Evolutionary conservation across 2,113 vertebrate species (phyloP).

Genomic region (Diadophis punctatus): DNA sequence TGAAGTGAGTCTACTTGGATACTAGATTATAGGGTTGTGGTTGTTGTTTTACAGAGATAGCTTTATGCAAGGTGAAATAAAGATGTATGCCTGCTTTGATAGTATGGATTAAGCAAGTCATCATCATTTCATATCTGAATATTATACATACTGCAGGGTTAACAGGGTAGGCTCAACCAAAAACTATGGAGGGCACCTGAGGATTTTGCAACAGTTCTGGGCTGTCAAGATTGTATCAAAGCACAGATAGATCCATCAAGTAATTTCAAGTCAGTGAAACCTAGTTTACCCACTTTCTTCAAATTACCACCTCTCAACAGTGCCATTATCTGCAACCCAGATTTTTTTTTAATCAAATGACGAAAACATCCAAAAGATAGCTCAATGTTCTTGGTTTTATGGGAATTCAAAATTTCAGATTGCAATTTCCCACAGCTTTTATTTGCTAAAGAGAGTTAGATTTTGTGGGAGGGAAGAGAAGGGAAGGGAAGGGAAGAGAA

Average conservation of each 20-base stretch:
- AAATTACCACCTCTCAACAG: background rate
- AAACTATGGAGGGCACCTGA: background rate
- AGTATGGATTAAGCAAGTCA: too few species aligned
- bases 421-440: constrained; percentile 14
- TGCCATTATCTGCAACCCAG: background rate
- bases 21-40: too few species aligned
- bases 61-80: too few species aligned
- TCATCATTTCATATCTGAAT: too few species aligned
- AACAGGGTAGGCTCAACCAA: background rate
- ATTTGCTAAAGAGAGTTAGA: background rate
- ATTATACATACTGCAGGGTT: too few species aligned
- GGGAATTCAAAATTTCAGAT: constrained; percentile 15
- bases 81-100: too few species aligned
- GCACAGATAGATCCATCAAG: background rate
- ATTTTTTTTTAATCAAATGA: background rate
- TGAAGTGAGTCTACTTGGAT: too few species aligned
- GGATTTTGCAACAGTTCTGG: background rate
- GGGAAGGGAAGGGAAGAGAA: constrained; percentile 18
- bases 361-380: constrained; percentile 4
- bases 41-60: too few species aligned
- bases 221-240: background rate
- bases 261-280: background rate
- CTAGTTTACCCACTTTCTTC: background rate
- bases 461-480: background rate
- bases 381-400: background rate